These are phyloP conservation scores for Scaeva pyrastri DNA, from an alignment of 2,888 invertebrate species.

Conservation along the genomic window DNA sequence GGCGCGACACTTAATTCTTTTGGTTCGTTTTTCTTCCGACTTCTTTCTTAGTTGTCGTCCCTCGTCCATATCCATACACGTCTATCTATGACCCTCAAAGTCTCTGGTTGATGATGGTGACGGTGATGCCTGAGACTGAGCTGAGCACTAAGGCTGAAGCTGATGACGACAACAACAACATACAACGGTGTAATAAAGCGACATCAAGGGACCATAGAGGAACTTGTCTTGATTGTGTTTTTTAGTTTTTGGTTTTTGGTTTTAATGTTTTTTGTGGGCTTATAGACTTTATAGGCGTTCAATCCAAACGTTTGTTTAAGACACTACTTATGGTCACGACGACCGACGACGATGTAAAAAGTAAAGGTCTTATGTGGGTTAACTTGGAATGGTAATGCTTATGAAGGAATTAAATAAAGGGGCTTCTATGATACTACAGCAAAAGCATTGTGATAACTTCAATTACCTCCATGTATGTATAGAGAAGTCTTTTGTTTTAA, in stretches of 20 bases:
- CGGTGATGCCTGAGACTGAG: constrained; percentile 12
- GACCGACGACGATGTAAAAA: constrained; percentile 38
- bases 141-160: too few species aligned
- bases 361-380: constrained; percentile 48
- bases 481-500: constrained; percentile 54
- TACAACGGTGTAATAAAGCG: constrained; percentile 32
- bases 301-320: constrained; percentile 41
- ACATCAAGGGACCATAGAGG: constrained; percentile 53
- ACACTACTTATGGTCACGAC: constrained; percentile 42
- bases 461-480: not conserved
- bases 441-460: constrained; percentile 56
- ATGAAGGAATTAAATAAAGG: not conserved
- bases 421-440: constrained; percentile 42
- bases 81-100: constrained; percentile 69
- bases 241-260: constrained; percentile 38
- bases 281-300: constrained; percentile 58
- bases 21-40: constrained; percentile 61
- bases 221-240: constrained; percentile 40
- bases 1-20: constrained; percentile 70
- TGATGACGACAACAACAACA: too few species aligned
- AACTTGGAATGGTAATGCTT: constrained; percentile 38
- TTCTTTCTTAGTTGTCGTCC: constrained; percentile 43
- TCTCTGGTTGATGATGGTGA: constrained; percentile 49
- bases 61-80: not conserved
- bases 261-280: not conserved